Evolutionary conservation across 2,113 vertebrate species (phyloP), one percentile per base, ranked within the genome.

Genomic region (Microcebus jonahi): DNA sequence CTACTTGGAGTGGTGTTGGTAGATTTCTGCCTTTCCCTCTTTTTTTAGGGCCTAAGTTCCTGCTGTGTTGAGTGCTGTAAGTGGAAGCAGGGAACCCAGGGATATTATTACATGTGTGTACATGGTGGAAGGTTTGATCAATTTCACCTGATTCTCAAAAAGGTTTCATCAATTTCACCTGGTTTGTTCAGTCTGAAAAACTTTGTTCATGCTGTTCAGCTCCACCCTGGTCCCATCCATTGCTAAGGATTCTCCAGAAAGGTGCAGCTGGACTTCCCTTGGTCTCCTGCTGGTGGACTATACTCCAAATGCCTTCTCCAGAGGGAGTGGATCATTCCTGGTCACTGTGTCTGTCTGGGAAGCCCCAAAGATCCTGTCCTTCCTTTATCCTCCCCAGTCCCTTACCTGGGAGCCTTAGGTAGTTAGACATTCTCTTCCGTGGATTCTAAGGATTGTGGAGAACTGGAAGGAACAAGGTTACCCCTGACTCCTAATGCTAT

Each of bases 201-300:
- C 9, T 18, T 6, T 13, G 2, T 42, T 23, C 14, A 20, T 18
- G 31, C 15, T 34, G 1, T 39, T 73, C 25, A 45, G 4, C 25
- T 61, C 73, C 34, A 25, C 23, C 34, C 6, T 36, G 57, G 10
- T 9, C 34, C 23, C 6, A 5, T 42, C 29, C 20, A 9, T 57
- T 67, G n/a, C 25, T 90, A 23, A 88, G 15, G 29, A 39, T 45
- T 50, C 2, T 48, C 48, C 21, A 55, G 6, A 55, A 23, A 73
- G 39, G 36, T 15, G 8, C n/a, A 53, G 23, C 1, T 7, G 1
- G n/a, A 25, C 2, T 13, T 48, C 39, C 18, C 2, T 12, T 21
- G 75, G 8, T 50, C 34, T 63, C 61, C 39, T 39, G 34, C 13
- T n/a, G 53, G 18, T 8, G 36, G 31, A 29, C 23, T 45, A n/a